phyloP scores from a whole-genome alignment of 2,888 invertebrate species.

The Caenorhabditis afra region DNA sequence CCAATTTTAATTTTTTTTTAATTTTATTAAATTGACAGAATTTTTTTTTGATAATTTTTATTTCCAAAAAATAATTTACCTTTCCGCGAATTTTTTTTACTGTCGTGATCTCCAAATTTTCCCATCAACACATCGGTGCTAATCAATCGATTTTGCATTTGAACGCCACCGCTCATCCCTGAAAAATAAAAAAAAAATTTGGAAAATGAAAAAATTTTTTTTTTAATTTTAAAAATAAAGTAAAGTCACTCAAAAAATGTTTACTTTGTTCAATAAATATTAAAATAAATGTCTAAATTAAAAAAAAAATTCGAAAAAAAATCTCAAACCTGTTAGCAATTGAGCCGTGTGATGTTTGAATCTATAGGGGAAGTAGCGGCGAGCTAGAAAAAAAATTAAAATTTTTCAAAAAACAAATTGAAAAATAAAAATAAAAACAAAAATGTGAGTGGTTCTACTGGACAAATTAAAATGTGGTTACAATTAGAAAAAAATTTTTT shows the following conservation, averaged over 20 bases:
- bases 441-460: background rate
- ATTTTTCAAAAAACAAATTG: background rate
- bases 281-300: no score
- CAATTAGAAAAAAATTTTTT: no score
- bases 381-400: constrained; percentile 63
- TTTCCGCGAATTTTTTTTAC: constrained; percentile 64
- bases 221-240: no score
- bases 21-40: no score
- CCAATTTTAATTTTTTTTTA: no score
- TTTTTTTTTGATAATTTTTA: no score
- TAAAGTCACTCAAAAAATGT: no score
- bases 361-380: constrained; percentile 79
- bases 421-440: background rate
- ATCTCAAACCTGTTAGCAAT: constrained; percentile 72
- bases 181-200: constrained; percentile 7
- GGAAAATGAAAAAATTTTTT: no score
- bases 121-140: constrained; percentile 97
- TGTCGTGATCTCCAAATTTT: constrained; percentile 68
- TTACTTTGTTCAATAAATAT: no score
- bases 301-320: constrained; percentile 9
- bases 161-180: constrained; percentile 63
- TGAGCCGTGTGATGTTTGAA: constrained; percentile 81
- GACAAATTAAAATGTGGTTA: no score
- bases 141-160: constrained; percentile 87
- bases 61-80: constrained; percentile 68